These are phyloP conservation scores for Paracentrotus lividus DNA, from an alignment of 53 echinoderm and acorn worm species.

Conservation along the genomic window DNA sequence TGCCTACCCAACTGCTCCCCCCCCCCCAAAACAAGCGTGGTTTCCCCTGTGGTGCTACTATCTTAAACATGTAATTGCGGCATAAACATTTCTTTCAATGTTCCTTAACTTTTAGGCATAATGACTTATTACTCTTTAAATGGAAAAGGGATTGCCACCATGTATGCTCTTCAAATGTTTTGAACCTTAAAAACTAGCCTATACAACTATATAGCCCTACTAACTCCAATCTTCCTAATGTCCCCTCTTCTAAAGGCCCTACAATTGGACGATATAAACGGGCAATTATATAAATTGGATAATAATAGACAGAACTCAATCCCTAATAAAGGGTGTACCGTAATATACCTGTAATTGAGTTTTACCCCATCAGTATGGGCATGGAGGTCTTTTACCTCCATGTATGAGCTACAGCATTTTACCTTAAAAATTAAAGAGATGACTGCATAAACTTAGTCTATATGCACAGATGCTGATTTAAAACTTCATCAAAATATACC, in stretches of 20 bases:
- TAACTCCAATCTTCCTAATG: neutral
- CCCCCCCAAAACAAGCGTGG: too few species aligned
- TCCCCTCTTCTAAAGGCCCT: neutral
- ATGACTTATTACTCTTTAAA: neutral
- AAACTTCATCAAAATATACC: neutral
- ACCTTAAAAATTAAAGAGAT: neutral
- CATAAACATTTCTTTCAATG: slow-evolving; percentile 11
- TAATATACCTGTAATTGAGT: neutral
- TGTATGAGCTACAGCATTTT: neutral
- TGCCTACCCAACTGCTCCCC: neutral
- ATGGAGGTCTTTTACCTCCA: too few species aligned
- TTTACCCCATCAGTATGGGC: too few species aligned
- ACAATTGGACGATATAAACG: slow-evolving; percentile 28
- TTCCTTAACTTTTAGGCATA: neutral
- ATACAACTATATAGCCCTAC: neutral
- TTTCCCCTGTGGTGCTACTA: neutral
- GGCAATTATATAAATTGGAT: slow-evolving; percentile 40
- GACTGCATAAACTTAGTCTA: neutral
- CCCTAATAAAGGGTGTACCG: neutral
- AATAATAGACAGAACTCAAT: neutral
- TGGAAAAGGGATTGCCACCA: neutral
- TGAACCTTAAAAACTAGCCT: neutral
- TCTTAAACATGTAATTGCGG: slow-evolving; percentile 20
- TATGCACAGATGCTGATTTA: neutral
- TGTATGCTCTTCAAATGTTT: slow-evolving; percentile 1